Base-by-base conservation (phyloP, 2,113 vertebrate genomes). In the human (Homo sapiens) region DNA sequence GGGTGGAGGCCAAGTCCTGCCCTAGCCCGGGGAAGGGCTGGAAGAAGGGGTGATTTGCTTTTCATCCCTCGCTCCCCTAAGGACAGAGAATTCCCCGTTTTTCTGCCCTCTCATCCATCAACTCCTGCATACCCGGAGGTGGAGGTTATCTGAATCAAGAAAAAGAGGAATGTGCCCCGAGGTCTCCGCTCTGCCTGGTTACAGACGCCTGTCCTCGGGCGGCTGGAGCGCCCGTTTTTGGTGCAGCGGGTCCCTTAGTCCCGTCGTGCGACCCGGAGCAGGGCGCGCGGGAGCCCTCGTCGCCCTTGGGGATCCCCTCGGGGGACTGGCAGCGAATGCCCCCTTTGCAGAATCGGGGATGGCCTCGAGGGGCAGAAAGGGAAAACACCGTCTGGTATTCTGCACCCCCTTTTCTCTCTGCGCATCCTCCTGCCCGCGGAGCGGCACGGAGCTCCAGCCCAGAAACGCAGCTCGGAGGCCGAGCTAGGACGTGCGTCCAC, bases 161-260 rank as follows among this genome's bases (percentile, higher is more conserved):
- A 89, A 35, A 75, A 90, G 38, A 59, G 66, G 61, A 84, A 90
- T 25, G 48, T 96, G 89, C 18, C 57, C 40, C 14, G 52, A 13
- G 55, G 75, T 96, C 80, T 93, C 30, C 8, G 16, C 30, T 83
- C 16, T 73, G 25, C 17, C 43, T 57, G 84, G 38, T 93, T 76
- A 73, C 78, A 55, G 92, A 32, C 17, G 57, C 83, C 52, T 75
- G 61, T 86, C 64, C 59, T 64, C 20, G 1, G 43, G 93, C 83
- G 12, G 45, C 76, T 43, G 2, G 61, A 88, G 80, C 48, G 35
- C 90, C 61, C 1, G 82, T 23, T 57, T 97, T 98, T 97, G 97
- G 93, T 94, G 97, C 91, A 97, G 55, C 82, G 45, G 76, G 16
- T 82, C n/a, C 82, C 59, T 57, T n/a, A 83, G 94, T 61, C 76